These are phyloP conservation scores for Andrena minutula DNA, from an alignment of 2,888 invertebrate species.

Conservation along the genomic window DNA sequence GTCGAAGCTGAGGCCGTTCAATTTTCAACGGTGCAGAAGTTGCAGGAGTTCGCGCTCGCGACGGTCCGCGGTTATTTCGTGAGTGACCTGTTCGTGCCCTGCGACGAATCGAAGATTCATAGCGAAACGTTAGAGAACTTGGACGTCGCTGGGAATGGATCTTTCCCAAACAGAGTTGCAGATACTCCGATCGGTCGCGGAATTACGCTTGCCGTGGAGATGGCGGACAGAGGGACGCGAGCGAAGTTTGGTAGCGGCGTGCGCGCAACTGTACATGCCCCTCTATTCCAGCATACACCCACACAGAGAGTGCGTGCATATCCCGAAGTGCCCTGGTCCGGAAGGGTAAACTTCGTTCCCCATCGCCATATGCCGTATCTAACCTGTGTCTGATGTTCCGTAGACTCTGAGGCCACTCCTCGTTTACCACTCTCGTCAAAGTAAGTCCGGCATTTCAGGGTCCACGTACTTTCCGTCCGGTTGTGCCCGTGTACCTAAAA, in stretches of 20 bases:
- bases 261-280: constrained; percentile 17
- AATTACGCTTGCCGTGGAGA: constrained; percentile 41
- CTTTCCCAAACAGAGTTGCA: constrained; percentile 38
- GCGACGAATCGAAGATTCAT: constrained; percentile 48
- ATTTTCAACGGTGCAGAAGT: constrained; percentile 21
- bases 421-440: constrained; percentile 58
- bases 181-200: constrained; percentile 48
- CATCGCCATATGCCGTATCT: constrained; percentile 55
- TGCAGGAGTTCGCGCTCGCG: neutral
- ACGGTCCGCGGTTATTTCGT: neutral
- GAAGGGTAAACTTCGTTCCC: constrained; percentile 68
- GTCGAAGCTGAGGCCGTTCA: neutral
- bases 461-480: constrained; percentile 56
- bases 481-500: constrained; percentile 50
- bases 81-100: neutral
- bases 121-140: constrained; percentile 18
- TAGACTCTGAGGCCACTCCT: constrained; percentile 30
- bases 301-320: constrained; percentile 32
- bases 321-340: constrained; percentile 56
- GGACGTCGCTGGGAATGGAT: constrained; percentile 29
- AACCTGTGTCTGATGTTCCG: constrained; percentile 54
- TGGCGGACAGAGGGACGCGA: constrained; percentile 9
- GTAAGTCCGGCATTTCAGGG: constrained; percentile 58
- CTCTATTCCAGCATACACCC: constrained; percentile 30
- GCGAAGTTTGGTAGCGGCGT: constrained; percentile 44